phyloP scores from a whole-genome alignment of 2,113 vertebrate species.

The Cromileptes altivelis region DNA sequence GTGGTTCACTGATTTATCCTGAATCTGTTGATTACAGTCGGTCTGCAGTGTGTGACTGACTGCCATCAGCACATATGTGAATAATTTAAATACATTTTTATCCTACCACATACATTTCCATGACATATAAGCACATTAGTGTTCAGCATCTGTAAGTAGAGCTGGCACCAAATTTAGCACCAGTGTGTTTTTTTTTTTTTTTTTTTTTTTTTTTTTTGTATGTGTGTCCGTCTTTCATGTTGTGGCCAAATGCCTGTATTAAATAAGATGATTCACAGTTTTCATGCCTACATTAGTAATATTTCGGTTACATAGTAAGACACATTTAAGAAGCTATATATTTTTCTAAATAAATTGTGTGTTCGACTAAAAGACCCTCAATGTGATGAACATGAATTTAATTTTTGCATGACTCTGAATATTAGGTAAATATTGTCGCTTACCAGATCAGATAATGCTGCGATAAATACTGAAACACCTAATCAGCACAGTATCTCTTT shows the following conservation, averaged over 20 bases:
- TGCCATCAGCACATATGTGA: not conserved
- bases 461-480: too few relatives aligned
- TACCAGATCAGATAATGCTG: not conserved
- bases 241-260: not conserved
- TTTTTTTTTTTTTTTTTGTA: too few relatives aligned
- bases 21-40: constrained; percentile 2
- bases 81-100: not conserved
- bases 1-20: constrained; percentile 28
- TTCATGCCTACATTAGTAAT: not conserved
- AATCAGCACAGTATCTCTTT: too few relatives aligned
- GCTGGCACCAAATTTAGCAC: not conserved
- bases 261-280: not conserved
- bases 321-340: not conserved
- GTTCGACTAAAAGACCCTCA: not conserved
- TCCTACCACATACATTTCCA: not conserved
- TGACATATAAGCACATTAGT: not conserved
- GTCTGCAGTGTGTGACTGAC: not conserved
- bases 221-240: not conserved
- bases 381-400: not conserved
- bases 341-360: not conserved
- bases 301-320: not conserved
- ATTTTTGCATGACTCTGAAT: not conserved
- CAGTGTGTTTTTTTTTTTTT: not conserved
- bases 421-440: not conserved
- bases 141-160: not conserved